phyloP scores from a whole-genome alignment of 2,888 invertebrate genomes.

The Netelia inedita region DNA sequence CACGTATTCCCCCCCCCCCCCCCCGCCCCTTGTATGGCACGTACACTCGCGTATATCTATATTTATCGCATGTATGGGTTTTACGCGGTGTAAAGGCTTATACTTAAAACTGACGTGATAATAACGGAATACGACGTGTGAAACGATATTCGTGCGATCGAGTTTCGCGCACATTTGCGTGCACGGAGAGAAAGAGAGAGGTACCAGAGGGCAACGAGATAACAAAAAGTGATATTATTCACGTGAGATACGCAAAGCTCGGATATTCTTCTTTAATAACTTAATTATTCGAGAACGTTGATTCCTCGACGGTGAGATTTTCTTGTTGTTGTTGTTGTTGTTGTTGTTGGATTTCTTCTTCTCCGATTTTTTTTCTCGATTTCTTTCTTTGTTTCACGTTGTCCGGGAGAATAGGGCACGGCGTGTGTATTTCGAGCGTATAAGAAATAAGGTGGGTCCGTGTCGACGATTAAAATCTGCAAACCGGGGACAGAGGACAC shows the following conservation, averaged over 20 bases:
- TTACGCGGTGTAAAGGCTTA: slow-evolving; percentile 5
- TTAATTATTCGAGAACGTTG: slow-evolving; percentile 47
- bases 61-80: background rate
- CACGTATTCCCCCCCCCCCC: background rate
- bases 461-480: slow-evolving; percentile 62
- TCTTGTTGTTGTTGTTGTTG: background rate
- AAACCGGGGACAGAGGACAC: slow-evolving; percentile 55
- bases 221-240: slow-evolving; percentile 6
- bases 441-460: slow-evolving; percentile 47
- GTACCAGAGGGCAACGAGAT: background rate
- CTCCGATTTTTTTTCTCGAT: background rate
- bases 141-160: slow-evolving; percentile 23
- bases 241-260: slow-evolving; percentile 4
- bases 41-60: background rate
- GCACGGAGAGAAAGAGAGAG: slow-evolving; percentile 29
- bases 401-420: slow-evolving; percentile 23
- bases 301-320: slow-evolving; percentile 36
- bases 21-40: background rate
- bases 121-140: slow-evolving; percentile 50
- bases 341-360: slow-evolving; percentile 17
- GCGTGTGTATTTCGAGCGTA: background rate
- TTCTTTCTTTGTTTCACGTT: slow-evolving; percentile 14
- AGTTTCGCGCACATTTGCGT: slow-evolving; percentile 28
- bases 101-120: slow-evolving; percentile 59
- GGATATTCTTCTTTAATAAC: slow-evolving; percentile 47